These are phyloP conservation scores for Columba janthina DNA, from an alignment of 2,113 vertebrate genomes.

Conservation along the genomic window DNA sequence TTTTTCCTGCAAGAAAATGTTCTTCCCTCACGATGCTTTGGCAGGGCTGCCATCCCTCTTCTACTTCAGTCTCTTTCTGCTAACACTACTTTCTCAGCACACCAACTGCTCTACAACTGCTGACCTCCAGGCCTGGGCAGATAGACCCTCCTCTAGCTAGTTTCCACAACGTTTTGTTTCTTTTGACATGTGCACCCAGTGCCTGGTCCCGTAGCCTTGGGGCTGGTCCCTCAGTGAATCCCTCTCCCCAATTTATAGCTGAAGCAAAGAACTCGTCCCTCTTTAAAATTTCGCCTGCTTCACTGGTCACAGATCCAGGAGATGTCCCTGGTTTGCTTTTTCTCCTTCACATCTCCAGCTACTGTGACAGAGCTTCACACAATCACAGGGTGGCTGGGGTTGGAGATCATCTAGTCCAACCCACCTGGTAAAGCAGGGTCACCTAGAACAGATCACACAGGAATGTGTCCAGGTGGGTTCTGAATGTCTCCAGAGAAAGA, in stretches of 20 bases:
- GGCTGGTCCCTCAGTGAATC: neutral
- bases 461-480: no score
- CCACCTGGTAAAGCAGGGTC: no score
- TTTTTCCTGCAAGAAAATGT: neutral
- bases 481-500: no score
- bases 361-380: no score
- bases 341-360: accelerated
- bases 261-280: no score
- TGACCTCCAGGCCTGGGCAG: accelerated
- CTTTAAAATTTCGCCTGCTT: neutral
- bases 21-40: accelerated
- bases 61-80: neutral
- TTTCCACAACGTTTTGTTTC: accelerated
- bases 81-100: accelerated
- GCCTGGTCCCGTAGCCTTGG: accelerated
- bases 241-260: neutral
- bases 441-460: no score
- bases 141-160: accelerated
- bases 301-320: no score
- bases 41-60: neutral
- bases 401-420: no score
- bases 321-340: neutral
- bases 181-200: accelerated
- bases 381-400: no score
- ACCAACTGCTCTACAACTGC: accelerated